Conservation (phyloP, 1,140 invertebrate species). For the Phenacoccus solenopsis region DNA sequence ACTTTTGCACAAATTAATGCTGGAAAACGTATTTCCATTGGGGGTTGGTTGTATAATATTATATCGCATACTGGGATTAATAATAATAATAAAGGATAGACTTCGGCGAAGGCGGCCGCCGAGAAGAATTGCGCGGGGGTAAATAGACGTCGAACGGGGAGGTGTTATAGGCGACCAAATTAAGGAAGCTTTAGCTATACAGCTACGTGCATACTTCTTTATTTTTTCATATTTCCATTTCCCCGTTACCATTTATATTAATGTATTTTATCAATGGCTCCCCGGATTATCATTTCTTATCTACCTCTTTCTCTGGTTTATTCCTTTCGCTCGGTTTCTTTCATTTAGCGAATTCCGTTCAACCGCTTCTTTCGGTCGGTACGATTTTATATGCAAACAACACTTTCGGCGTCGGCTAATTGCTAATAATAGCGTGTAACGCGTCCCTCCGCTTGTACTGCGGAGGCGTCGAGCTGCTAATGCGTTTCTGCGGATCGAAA, state of each 20-base stretch:
- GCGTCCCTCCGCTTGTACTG: no score
- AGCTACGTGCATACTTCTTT: conserved; percentile 27
- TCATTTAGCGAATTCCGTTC: background rate
- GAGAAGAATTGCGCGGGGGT: conserved; percentile 6
- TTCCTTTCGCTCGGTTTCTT: background rate
- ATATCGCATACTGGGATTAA: conserved; percentile 28
- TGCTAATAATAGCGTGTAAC: background rate
- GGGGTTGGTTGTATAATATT: conserved; percentile 17
- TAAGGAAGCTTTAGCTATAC: conserved; percentile 26
- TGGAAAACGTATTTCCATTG: conserved; percentile 16
- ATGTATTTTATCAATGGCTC: conserved; percentile 32
- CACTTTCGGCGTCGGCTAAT: background rate
- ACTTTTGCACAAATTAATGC: conserved; percentile 18
- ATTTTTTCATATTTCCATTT: conserved; percentile 32
- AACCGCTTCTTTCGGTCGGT: background rate
- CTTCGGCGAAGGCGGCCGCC: conserved; percentile 19
- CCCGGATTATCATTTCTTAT: conserved; percentile 30
- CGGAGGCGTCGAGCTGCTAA: no score
- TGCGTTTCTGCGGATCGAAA: no score
- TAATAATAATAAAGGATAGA: conserved; percentile 30
- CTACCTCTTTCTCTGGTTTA: conserved; percentile 8
- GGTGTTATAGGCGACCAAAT: conserved; percentile 23
- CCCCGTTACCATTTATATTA: conserved; percentile 31
- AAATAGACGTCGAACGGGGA: conserved; percentile 15
- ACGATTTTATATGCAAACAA: background rate